Percentiles rank a stretch among this genome's conserved stretches.
These are phyloP conservation scores for Ailuropoda melanoleuca DNA, from an alignment of 2,113 vertebrate genomes.

Conservation along the genomic window DNA sequence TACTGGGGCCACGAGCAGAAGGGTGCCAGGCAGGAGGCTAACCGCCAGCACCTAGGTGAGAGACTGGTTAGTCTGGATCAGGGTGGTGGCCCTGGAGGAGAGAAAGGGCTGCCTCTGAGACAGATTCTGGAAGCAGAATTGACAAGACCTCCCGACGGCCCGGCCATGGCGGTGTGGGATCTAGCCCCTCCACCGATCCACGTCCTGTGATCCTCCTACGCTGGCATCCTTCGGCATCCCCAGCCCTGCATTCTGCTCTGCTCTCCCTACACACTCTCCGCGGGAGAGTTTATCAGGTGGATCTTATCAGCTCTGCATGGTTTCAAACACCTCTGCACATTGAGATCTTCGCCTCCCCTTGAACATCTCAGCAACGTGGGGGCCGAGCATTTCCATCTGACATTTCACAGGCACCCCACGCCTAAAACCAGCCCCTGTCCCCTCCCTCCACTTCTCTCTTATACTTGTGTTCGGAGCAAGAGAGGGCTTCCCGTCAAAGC, in stretches of 20 bases:
- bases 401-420: background rate
- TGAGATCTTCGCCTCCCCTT: background rate
- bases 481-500: background rate
- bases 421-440: background rate
- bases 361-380: background rate
- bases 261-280: background rate
- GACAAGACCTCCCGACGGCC: background rate
- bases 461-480: background rate
- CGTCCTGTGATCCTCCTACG: background rate
- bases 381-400: background rate
- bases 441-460: background rate
- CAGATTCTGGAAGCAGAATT: background rate
- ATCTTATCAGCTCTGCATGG: background rate
- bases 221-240: background rate
- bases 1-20: background rate
- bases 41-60: background rate
- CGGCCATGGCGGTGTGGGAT: background rate
- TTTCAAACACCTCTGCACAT: background rate
- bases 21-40: background rate
- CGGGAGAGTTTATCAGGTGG: too few relatives aligned
- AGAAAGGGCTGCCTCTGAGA: background rate
- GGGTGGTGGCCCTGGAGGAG: background rate
- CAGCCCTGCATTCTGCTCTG: background rate
- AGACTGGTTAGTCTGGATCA: background rate
- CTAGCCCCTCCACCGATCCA: background rate